These are phyloP conservation scores for Ophthalmotilapia sp. DNA, from an alignment of 2,113 vertebrate genomes.

Conservation along the genomic window DNA sequence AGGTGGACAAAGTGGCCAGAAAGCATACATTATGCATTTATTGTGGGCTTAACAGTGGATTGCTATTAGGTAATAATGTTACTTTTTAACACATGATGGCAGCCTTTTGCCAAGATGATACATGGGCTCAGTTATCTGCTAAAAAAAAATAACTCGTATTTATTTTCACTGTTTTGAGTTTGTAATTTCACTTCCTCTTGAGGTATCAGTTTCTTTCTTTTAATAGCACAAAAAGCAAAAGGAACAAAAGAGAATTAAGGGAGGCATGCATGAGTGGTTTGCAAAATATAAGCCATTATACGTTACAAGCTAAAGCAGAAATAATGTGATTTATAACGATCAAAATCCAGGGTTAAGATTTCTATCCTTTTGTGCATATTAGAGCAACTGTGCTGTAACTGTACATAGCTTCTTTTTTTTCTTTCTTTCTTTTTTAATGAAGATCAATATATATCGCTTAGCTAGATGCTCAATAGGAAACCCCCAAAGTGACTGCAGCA, in stretches of 20 bases:
- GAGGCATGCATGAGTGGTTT: neutral
- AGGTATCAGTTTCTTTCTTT: neutral
- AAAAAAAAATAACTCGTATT: neutral
- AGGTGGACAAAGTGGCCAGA: neutral
- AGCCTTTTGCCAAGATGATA: neutral
- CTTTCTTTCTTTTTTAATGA: rapidly evolving
- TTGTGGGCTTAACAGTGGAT: neutral
- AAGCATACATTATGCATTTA: neutral
- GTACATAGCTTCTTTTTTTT: neutral
- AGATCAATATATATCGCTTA: neutral
- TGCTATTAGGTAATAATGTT: neutral
- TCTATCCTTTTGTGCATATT: neutral
- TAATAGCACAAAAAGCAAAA: neutral
- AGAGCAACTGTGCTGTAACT: neutral
- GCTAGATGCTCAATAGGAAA: neutral
- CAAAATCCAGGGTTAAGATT: neutral
- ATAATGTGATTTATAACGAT: neutral
- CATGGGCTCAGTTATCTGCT: neutral
- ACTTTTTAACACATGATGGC: slow-evolving; percentile 15
- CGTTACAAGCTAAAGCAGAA: neutral
- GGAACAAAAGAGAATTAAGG: neutral
- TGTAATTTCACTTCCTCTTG: neutral
- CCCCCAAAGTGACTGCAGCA: neutral
- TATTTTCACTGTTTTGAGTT: neutral
- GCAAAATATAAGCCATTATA: neutral